Evolutionary conservation across 2,113 vertebrate genomes (phyloP).

Genomic region (Petaurus breviceps): DNA sequence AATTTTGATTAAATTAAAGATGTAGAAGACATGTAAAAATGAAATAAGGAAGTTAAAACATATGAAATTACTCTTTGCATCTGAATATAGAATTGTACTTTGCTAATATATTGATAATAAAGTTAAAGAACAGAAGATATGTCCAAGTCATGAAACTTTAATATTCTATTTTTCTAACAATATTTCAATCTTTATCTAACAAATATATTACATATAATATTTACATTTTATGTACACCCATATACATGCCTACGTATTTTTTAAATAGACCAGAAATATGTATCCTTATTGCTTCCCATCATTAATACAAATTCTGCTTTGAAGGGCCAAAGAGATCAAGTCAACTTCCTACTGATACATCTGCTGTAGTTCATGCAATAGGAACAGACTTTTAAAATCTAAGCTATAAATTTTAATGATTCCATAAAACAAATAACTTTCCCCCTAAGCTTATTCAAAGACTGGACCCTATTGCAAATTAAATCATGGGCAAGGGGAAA

Average conservation of each 20-base stretch:
- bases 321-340: not conserved
- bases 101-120: not conserved
- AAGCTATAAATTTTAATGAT: not conserved
- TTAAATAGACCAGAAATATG: not conserved
- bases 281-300: not conserved
- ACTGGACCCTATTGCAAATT: not conserved
- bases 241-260: not conserved
- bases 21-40: slow-evolving; percentile 26
- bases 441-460: not conserved
- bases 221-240: not conserved
- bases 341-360: not conserved
- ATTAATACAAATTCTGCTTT: not conserved
- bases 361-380: not conserved
- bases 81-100: not conserved
- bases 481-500: not conserved
- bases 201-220: not conserved
- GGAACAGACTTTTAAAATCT: not conserved
- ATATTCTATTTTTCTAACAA: not conserved
- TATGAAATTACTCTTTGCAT: not conserved
- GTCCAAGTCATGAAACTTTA: not conserved
- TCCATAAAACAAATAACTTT: not conserved
- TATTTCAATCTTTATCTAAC: not conserved
- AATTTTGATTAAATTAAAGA: slow-evolving; percentile 43
- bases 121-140: not conserved
- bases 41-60: slow-evolving; percentile 25